phyloP scores from a whole-genome alignment of 2,888 invertebrate species.

The Drosophila melanosoma region DNA sequence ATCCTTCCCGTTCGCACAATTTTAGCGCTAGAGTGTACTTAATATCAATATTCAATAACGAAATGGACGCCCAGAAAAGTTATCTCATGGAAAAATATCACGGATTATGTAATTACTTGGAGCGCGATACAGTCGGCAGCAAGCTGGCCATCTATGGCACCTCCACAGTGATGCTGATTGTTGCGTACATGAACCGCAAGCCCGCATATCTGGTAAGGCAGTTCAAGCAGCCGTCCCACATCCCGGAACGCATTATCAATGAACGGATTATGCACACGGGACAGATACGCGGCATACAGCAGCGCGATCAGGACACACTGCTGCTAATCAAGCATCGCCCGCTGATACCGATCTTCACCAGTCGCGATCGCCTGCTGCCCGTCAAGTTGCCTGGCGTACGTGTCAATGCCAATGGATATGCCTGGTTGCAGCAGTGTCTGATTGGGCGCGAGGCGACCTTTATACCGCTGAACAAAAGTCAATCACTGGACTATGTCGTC shows the following conservation, averaged over 20 bases:
- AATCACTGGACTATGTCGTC: conserved; percentile 83
- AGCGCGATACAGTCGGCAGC: conserved; percentile 77
- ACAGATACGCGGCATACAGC: conserved; percentile 72
- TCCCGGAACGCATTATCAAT: conserved; percentile 79
- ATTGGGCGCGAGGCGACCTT: conserved; percentile 84
- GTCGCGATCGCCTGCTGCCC: conserved; percentile 70
- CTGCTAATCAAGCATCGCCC: conserved; percentile 80
- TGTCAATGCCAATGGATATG: conserved; percentile 83
- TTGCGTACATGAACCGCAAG: conserved; percentile 78
- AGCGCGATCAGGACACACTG: conserved; percentile 77
- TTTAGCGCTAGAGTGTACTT: conserved; percentile 56
- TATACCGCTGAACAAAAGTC: conserved; percentile 83
- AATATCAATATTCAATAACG: conserved; percentile 30
- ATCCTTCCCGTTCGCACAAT: conserved; percentile 33
- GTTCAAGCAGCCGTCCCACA: conserved; percentile 81
- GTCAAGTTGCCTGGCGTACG: conserved; percentile 82
- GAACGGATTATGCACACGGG: conserved; percentile 82
- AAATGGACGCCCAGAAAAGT: conserved; percentile 63
- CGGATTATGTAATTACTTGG: conserved; percentile 81
- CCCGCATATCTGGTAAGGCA: conserved; percentile 81
- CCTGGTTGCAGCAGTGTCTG: conserved; percentile 86
- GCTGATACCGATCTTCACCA: conserved; percentile 76
- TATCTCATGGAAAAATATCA: conserved; percentile 70
- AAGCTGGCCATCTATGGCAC: conserved; percentile 79
- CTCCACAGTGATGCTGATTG: conserved; percentile 74